phyloP scores from a whole-genome alignment of 1,140 invertebrate genomes.

The Drosophila seguyi region DNA sequence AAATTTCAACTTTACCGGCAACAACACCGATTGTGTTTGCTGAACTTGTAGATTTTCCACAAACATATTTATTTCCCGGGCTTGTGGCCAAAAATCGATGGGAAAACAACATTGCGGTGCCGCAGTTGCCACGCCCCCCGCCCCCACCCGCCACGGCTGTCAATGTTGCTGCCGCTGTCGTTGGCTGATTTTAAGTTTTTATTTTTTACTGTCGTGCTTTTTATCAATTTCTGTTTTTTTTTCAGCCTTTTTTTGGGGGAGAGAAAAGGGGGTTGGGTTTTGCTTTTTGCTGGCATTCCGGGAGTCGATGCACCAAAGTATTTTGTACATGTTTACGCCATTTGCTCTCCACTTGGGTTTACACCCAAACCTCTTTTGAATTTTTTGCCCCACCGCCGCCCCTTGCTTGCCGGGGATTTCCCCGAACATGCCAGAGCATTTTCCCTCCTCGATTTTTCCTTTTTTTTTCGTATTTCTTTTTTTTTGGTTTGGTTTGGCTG shows the following conservation, averaged over 20 bases:
- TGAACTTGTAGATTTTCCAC: constrained; percentile 1
- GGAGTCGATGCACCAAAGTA: constrained; percentile 64
- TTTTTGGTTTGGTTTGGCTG: constrained; percentile 2
- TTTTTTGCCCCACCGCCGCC: constrained; percentile 11
- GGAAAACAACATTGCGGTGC: constrained; percentile 28
- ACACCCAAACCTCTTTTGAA: constrained; percentile 13
- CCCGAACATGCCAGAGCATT: not conserved
- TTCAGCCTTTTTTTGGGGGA: not conserved
- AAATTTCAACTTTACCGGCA: not conserved
- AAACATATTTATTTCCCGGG: constrained; percentile 6
- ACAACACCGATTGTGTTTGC: not conserved
- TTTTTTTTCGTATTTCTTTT: not conserved
- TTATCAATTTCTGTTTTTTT: constrained; percentile 54
- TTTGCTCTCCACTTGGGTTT: constrained; percentile 40
- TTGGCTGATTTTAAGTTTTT: constrained; percentile 17
- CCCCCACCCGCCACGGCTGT: constrained; percentile 1
- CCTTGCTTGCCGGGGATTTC: constrained; percentile 6
- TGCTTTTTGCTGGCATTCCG: constrained; percentile 14
- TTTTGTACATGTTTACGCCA: constrained; percentile 82
- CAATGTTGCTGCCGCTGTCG: constrained; percentile 45
- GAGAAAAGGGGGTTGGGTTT: not conserved
- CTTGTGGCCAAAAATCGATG: constrained; percentile 24
- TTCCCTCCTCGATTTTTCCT: not conserved
- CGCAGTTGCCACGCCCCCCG: constrained; percentile 14
- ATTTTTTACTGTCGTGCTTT: constrained; percentile 46